phyloP scores from a whole-genome alignment of 1,140 invertebrate genomes.

The Diabrotica undecimpunctata region DNA sequence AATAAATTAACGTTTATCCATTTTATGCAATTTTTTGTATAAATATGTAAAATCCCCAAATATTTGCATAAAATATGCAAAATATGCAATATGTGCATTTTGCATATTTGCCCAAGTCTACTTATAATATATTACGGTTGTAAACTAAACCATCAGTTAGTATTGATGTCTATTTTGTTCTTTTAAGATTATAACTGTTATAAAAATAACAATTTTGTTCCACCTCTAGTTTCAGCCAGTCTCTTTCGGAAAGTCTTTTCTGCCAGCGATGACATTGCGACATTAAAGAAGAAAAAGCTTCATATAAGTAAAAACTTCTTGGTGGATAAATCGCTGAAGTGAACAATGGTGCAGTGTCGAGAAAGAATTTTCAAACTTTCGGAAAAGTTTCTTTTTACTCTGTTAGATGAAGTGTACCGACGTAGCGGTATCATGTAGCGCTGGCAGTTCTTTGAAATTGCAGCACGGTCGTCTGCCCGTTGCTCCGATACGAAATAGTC shows the following conservation, averaged over 20 bases:
- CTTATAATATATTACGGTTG: too few species aligned
- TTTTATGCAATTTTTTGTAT: too few species aligned
- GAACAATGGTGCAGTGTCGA: slow-evolving; percentile 1
- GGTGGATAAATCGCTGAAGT: slow-evolving; percentile 1
- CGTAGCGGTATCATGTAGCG: background rate
- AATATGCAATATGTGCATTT: too few species aligned
- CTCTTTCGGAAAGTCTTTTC: background rate
- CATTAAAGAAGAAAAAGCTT: slow-evolving; percentile 1
- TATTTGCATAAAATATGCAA: too few species aligned
- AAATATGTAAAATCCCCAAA: too few species aligned
- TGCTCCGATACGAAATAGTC: background rate
- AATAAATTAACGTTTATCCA: too few species aligned
- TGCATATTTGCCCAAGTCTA: too few species aligned
- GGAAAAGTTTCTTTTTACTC: background rate
- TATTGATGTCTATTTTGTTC: too few species aligned
- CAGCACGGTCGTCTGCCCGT: background rate
- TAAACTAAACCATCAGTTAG: too few species aligned
- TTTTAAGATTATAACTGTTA: background rate
- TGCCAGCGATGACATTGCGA: background rate
- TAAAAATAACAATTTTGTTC: background rate
- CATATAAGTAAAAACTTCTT: slow-evolving; percentile 1
- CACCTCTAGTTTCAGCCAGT: background rate
- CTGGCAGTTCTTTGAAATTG: background rate
- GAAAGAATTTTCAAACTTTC: background rate
- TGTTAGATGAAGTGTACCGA: slow-evolving; percentile 1